Evolutionary conservation across 2,888 invertebrate species (phyloP).

Genomic region (Heliothis peltigera): DNA sequence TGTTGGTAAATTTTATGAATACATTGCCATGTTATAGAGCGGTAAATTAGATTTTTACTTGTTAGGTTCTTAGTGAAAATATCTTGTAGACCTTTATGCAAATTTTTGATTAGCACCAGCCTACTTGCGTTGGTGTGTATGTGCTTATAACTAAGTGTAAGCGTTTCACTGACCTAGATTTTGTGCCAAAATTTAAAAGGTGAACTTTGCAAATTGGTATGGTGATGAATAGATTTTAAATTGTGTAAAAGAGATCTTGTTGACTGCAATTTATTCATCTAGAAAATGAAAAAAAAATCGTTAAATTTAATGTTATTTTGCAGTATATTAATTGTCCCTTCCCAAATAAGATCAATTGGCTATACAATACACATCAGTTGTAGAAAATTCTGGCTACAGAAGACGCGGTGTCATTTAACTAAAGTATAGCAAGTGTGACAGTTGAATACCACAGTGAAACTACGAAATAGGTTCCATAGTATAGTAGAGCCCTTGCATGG

Average conservation of each 20-base stretch:
- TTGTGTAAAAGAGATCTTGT: background rate
- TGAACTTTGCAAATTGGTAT: slow-evolving; percentile 7
- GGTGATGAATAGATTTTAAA: slow-evolving; percentile 5
- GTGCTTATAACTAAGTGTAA: slow-evolving; percentile 16
- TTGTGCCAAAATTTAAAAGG: slow-evolving; percentile 33
- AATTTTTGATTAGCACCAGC: slow-evolving; percentile 3
- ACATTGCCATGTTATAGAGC: background rate
- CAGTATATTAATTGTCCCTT: no score
- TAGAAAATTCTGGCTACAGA: no score
- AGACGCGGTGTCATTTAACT: no score
- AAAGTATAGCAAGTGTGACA: no score
- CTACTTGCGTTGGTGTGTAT: slow-evolving; percentile 7
- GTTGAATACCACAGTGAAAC: no score
- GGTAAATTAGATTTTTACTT: background rate
- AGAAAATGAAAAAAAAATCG: no score
- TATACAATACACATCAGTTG: no score
- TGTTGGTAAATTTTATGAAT: background rate
- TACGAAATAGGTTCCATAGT: no score
- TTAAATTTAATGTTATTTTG: no score
- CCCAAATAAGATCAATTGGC: no score
- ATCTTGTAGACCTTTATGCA: slow-evolving; percentile 9
- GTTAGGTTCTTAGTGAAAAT: background rate
- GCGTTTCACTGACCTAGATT: slow-evolving; percentile 15
- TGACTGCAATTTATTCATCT: no score
- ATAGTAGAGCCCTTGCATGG: no score